These are phyloP conservation scores for Enteromius mattozi DNA, from an alignment of 2,797 vertebrate genomes.

Conservation along the genomic window DNA sequence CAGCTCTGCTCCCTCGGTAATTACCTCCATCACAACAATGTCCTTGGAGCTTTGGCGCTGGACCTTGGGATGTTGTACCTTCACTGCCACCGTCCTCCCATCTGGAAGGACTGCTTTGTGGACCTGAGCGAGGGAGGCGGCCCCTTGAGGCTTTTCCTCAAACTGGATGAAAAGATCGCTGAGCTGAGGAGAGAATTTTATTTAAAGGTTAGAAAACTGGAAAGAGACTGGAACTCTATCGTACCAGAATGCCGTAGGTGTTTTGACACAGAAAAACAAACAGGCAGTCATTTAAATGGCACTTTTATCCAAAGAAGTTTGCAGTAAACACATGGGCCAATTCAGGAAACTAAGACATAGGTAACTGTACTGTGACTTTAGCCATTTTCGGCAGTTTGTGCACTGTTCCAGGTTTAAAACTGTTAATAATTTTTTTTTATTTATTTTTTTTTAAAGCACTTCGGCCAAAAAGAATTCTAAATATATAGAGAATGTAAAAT, in stretches of 20 bases:
- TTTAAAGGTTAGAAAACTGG: slow-evolving; percentile 36
- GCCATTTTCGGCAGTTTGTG: not conserved
- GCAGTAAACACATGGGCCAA: slow-evolving; percentile 11
- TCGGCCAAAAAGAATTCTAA: not conserved
- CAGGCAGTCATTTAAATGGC: not conserved
- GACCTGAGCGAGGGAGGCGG: slow-evolving; percentile 95
- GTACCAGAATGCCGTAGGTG: slow-evolving; percentile 21
- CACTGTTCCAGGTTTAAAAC: not conserved
- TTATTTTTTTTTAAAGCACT: not conserved
- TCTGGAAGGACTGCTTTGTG: slow-evolving; percentile 92
- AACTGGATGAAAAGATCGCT: slow-evolving; percentile 90
- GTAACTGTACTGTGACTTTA: not conserved
- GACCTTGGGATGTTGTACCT: slow-evolving; percentile 97
- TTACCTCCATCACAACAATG: slow-evolving; percentile 95
- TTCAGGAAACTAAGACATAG: not conserved
- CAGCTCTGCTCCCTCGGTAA: slow-evolving; percentile 38
- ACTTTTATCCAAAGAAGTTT: not conserved
- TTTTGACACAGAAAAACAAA: not conserved
- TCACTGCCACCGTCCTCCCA: slow-evolving; percentile 91
- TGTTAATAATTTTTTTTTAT: not conserved
- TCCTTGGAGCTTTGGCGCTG: slow-evolving; percentile 91
- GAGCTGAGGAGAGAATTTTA: slow-evolving; percentile 76
- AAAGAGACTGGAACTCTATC: not conserved
- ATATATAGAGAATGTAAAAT: not conserved
- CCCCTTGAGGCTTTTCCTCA: slow-evolving; percentile 88